phyloP scores from a whole-genome alignment of 2,113 vertebrate species.

The Oenanthe oenanthe region DNA sequence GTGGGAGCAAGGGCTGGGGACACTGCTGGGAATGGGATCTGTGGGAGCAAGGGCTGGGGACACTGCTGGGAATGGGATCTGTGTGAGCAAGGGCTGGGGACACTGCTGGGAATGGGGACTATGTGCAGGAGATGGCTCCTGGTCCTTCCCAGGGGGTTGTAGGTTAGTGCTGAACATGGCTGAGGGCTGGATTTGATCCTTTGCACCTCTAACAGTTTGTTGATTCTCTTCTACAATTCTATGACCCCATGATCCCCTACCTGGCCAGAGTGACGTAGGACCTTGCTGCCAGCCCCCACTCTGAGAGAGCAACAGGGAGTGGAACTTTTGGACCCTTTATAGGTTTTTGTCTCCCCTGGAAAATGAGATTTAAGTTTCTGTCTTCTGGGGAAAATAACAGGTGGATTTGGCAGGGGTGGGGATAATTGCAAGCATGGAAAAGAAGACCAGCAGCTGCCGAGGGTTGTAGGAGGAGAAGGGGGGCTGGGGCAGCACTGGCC shows the following conservation, averaged over 20 bases:
- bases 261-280: not conserved
- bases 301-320: not conserved
- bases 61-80: constrained; percentile 73
- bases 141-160: not conserved
- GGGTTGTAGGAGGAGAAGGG: not conserved
- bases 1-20: not conserved
- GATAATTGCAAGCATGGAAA: not conserved
- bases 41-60: not conserved
- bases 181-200: not conserved
- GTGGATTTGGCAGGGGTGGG: not conserved
- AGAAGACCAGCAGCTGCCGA: not conserved
- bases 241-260: not conserved
- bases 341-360: not conserved
- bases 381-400: not conserved
- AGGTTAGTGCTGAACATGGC: not conserved
- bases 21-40: not conserved
- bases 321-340: not conserved
- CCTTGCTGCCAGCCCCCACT: not conserved
- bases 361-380: not conserved
- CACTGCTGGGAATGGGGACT: not conserved
- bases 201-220: fast-evolving
- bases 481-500: fast-evolving
- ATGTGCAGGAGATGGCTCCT: not conserved
- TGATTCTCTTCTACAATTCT: not conserved
- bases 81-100: not conserved